These are phyloP conservation scores for Parnassius glacialis DNA, from an alignment of 2,888 invertebrate genomes.

Conservation along the genomic window DNA sequence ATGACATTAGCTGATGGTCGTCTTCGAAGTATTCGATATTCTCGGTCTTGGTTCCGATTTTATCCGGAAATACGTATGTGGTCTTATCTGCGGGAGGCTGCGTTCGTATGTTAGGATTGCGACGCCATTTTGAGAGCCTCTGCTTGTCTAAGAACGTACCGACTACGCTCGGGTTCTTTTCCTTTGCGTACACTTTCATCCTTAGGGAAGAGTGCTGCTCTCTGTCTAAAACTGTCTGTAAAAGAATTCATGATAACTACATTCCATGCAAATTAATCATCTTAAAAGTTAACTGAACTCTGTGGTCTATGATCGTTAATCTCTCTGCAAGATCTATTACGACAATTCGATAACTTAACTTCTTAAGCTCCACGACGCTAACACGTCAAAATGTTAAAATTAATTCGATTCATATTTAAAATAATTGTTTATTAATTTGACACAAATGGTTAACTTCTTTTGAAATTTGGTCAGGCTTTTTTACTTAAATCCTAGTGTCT, in stretches of 20 bases:
- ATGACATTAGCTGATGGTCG: conserved; percentile 66
- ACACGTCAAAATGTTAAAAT: no score
- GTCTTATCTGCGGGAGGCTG: conserved; percentile 60
- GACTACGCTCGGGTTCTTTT: conserved; percentile 86
- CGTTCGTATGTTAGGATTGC: conserved; percentile 50
- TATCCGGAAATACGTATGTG: conserved; percentile 73
- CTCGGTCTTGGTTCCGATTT: conserved; percentile 60
- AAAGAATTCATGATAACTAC: not conserved
- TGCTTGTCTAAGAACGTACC: conserved; percentile 70
- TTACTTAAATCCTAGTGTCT: no score
- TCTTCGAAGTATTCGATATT: conserved; percentile 70
- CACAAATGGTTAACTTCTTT: no score
- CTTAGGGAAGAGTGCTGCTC: conserved; percentile 87
- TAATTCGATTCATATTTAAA: no score
- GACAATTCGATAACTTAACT: no score
- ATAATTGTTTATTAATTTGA: no score
- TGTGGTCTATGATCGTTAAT: no score
- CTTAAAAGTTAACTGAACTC: no score
- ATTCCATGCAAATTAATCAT: no score
- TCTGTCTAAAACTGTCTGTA: conserved; percentile 87
- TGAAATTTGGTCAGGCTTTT: no score
- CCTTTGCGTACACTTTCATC: conserved; percentile 89
- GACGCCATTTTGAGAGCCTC: conserved; percentile 64
- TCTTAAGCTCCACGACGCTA: no score
- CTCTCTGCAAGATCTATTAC: no score